Evolutionary conservation across 1,140 invertebrate species (phyloP).

Genomic region (Helicoverpa armigera): DNA sequence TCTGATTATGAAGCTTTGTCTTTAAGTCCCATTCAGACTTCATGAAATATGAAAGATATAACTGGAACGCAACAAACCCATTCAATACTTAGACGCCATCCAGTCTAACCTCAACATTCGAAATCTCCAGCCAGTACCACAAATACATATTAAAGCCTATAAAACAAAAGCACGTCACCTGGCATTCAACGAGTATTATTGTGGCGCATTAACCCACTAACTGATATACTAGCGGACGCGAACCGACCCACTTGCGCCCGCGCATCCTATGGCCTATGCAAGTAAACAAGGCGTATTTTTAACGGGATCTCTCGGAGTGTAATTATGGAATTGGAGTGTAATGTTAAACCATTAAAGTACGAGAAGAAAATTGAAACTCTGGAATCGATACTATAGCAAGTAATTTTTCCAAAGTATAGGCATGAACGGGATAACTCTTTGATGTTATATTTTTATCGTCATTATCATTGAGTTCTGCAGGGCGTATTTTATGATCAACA

Average conservation of each 20-base stretch:
- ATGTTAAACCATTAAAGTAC: background rate
- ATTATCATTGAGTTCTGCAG: background rate
- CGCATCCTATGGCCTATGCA: conserved; percentile 42
- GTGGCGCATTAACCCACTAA: conserved; percentile 53
- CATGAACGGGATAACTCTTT: background rate
- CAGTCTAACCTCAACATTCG: background rate
- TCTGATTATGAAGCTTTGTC: no score
- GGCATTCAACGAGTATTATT: conserved; percentile 45
- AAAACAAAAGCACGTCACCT: conserved; percentile 42
- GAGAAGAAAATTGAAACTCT: no score
- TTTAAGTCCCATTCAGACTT: no score
- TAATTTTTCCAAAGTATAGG: background rate
- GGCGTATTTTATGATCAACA: background rate
- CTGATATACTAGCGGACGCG: conserved; percentile 40
- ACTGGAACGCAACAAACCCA: background rate
- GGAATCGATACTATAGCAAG: background rate
- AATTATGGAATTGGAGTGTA: background rate
- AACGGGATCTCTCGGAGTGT: conserved; percentile 13
- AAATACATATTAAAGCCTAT: conserved; percentile 15
- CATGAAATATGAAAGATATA: no score
- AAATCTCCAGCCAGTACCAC: background rate
- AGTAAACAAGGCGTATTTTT: conserved; percentile 54
- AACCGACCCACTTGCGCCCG: conserved; percentile 52
- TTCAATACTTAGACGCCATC: background rate
- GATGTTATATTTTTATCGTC: conserved; percentile 3